Percentiles rank a stretch among this genome's conserved stretches.
Conservation (phyloP, 2,797 vertebrate species). For the Pygocentrus nattereri region DNA sequence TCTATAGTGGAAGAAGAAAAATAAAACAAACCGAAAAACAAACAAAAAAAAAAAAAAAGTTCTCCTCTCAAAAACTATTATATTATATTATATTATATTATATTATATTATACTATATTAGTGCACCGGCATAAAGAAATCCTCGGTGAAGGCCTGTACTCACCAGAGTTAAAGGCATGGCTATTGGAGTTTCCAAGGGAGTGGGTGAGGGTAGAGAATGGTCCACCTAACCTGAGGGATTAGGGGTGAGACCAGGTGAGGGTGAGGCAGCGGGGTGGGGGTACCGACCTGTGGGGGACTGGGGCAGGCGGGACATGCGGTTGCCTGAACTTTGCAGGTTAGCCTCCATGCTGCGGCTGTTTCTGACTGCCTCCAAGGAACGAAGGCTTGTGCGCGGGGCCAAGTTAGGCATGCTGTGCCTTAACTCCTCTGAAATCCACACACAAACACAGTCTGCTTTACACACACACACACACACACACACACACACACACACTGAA, state of each 20-base stretch:
- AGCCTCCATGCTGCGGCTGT: constrained; percentile 93
- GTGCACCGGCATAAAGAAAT: background rate
- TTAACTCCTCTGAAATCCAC: constrained; percentile 88
- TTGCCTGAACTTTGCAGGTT: constrained; percentile 91
- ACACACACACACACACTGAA: constrained; percentile 29
- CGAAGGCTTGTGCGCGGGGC: constrained; percentile 88
- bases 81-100: too few species aligned
- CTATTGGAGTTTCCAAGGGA: constrained; percentile 38
- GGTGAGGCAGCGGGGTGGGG: constrained; percentile 39
- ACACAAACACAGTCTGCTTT: constrained; percentile 62
- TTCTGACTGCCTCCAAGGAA: constrained; percentile 87
- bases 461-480: constrained; percentile 31
- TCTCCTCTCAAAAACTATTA: too few species aligned
- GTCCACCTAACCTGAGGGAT: background rate
- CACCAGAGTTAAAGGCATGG: constrained; percentile 4
- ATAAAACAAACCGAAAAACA: too few species aligned
- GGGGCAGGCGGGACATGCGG: constrained; percentile 88
- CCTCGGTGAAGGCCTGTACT: background rate
- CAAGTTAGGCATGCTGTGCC: constrained; percentile 94
- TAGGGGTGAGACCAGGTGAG: constrained; percentile 24
- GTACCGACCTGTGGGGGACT: constrained; percentile 86
- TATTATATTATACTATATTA: too few species aligned
- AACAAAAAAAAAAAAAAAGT: too few species aligned
- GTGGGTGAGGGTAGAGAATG: background rate
- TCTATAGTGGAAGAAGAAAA: too few species aligned